phyloP scores from a whole-genome alignment of 2,888 invertebrate species.

The Dascillus cervinus region DNA sequence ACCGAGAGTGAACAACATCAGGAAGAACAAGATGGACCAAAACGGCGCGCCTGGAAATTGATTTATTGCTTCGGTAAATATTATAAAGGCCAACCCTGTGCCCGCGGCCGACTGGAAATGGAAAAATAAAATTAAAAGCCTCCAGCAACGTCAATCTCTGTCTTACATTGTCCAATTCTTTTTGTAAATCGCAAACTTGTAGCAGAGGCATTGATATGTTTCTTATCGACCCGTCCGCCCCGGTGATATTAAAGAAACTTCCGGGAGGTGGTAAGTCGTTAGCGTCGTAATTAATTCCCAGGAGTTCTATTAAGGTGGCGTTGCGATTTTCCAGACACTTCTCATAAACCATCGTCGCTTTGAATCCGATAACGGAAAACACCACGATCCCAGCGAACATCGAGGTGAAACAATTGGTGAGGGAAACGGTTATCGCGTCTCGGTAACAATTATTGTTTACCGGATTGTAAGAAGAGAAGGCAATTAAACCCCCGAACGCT shows the following conservation, averaged over 20 bases:
- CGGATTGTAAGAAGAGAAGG: conserved; percentile 94
- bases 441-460: conserved; percentile 94
- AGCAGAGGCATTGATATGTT: conserved; percentile 57
- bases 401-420: conserved; percentile 90
- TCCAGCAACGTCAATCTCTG: conserved; percentile 10
- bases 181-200: conserved; percentile 73
- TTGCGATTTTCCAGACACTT: conserved; percentile 61
- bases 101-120: conserved; percentile 84
- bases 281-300: conserved; percentile 46
- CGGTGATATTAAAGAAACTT: conserved; percentile 45
- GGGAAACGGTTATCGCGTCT: conserved; percentile 86
- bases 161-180: conserved; percentile 84
- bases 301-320: conserved; percentile 49
- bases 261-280: conserved; percentile 52
- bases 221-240: conserved; percentile 46
- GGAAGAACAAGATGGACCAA: conserved; percentile 93
- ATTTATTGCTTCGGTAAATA: conserved; percentile 96
- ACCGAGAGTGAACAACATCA: conserved; percentile 93
- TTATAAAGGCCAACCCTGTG: conserved; percentile 92
- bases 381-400: conserved; percentile 96
- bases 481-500: conserved; percentile 93
- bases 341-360: conserved; percentile 78
- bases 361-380: conserved; percentile 91
- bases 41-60: conserved; percentile 94
- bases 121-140: conserved; percentile 9